Base-by-base conservation (phyloP, 92 coral and sea anemone species). In the Ricordea florida region DNA sequence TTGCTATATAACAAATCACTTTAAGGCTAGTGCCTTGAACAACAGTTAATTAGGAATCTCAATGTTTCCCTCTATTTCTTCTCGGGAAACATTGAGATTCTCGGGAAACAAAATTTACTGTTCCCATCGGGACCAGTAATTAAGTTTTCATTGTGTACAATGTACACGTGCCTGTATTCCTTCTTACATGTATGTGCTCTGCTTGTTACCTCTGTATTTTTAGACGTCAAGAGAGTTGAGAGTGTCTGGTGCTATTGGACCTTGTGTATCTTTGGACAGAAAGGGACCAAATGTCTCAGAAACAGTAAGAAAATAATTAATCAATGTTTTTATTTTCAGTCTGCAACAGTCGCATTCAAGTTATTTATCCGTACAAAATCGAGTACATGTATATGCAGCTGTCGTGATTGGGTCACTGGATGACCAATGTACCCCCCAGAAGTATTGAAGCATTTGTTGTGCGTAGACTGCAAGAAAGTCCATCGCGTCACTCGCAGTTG, bases 281-380 rank as follows among this genome's bases (percentile, higher is more conserved):
- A 94, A 94, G 53, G 97, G 97, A 79, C 94, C 98, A 11, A 94
- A 88, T 53, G 94, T 94, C 4, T 94, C 98, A 21, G 98, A 94
- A 82, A 94, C 98, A 45, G 98, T 93, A 79, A 45, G 93, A 41
- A 29, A 33, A 57, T 25, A 57, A 2, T 57, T 25, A 3, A 57
- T 21, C 7, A 24, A 9, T 52, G 26, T 48, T n/a, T 18, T 26
- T 48, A 26, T 48, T 7, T 23, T 24, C 5, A 5, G 2, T 55
- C 9, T 9, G 45, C 45, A 38, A 9, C 45, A 9, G 9, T n/a
- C 45, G 10, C 45, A 9, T n/a, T n/a, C 45, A 9, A 38, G n/a
- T 38, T 9, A 9, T 38, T 38, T 38, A 9, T 9, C 9, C 9
- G n/a, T 38, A 9, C 9, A 9, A 38, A 9, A 38, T 38, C 10